phyloP scores from a whole-genome alignment of 2,888 invertebrate species.

The Eilema caniola region DNA sequence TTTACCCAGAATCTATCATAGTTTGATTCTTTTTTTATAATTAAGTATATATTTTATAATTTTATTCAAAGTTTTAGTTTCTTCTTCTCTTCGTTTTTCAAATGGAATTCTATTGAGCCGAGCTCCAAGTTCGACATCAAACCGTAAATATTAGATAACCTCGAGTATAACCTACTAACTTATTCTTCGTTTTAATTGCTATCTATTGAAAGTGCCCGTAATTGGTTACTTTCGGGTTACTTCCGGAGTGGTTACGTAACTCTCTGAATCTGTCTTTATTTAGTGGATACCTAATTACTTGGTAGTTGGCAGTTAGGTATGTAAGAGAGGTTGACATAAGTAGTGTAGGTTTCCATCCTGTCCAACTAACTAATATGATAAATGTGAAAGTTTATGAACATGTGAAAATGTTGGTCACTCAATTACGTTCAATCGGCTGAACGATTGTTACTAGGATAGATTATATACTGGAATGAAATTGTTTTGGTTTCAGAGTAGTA shows the following conservation, averaged over 20 bases:
- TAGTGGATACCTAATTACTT: constrained; percentile 1
- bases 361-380: not conserved
- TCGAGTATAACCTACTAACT: constrained; percentile 7
- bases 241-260: constrained; percentile 1
- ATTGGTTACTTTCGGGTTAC: constrained; percentile 10
- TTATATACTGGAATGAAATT: too few relatives aligned
- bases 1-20: too few relatives aligned
- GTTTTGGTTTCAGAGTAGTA: too few relatives aligned
- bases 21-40: too few relatives aligned
- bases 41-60: too few relatives aligned
- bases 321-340: not conserved
- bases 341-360: not conserved
- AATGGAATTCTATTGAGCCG: not conserved
- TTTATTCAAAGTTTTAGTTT: too few relatives aligned
- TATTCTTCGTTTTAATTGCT: not conserved
- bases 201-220: constrained; percentile 8
- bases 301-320: not conserved
- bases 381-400: too few relatives aligned
- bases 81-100: too few relatives aligned
- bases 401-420: too few relatives aligned
- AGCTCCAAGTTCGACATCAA: not conserved
- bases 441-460: too few relatives aligned
- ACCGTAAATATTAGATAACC: constrained; percentile 2
- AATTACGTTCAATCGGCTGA: too few relatives aligned
- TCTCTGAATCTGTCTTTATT: not conserved